Evolutionary conservation across 2,797 vertebrate species (phyloP), one percentile per base, ranked within the genome.

Genomic region (Danio jaintianensis): DNA sequence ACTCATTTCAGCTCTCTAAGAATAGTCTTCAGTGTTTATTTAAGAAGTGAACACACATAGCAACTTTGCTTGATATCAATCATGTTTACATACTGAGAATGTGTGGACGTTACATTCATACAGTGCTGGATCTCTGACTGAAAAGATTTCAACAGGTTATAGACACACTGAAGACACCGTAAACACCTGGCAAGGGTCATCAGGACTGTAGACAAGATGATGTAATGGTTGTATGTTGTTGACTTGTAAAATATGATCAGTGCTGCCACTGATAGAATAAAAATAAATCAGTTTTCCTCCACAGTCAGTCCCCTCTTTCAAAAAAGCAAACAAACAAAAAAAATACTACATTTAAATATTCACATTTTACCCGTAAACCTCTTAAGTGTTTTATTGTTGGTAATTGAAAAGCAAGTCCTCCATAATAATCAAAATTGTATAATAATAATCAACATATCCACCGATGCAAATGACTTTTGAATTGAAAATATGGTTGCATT

Each of bases 21-120:
- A 82, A 78, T 81, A 78, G 75, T 68, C 69, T 52, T 18, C 29
- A 53, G 43, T 73, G 81, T 78, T 82, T 82, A 78, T 77, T 82
- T 82, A 73, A 82, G 69, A 78, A 15, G 7, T 53, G 40, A 50
- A 74, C 63, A 53, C 29, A 79, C 75, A 64, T 56, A 72, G 36
- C 72, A 48, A 38, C 64, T 56, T 80, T 48, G 48, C 61, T 75
- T 80, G 70, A 80, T 70, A 80, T 70, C 52, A 69, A 69, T 75
- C 70, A 75, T 78, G 78, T 80, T 50, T 61, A 67, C 50, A 56
- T 55, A 63, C 38, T 62, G 38, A 79, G 62, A 53, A 55, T 66
- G 53, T 73, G 47, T 45, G 52, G 29, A 61, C 12, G 12, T 7
- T 61, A 18, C 36, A 18, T 72, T 62, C 10, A 29, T 53, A 40